Conservation (phyloP, 64 coral and sea anemone genomes). For the Dendronephthya gigantea region DNA sequence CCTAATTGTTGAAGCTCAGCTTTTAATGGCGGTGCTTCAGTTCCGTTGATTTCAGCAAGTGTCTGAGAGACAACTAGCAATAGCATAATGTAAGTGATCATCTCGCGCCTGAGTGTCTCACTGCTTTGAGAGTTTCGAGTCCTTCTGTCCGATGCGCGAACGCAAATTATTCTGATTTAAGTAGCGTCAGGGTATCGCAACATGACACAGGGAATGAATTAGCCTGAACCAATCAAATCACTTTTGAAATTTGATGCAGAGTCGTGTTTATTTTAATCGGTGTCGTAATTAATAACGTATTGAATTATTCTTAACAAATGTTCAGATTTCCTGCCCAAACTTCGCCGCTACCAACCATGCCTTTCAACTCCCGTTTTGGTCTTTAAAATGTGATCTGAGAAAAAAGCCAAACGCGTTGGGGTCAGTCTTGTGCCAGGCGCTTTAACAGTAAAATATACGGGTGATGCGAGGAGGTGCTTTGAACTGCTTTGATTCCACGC, state of each 20-base stretch:
- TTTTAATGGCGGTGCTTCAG: background rate
- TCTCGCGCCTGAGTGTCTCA: background rate
- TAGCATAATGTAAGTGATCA: background rate
- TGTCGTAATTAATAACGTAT: no score
- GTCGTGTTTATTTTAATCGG: no score
- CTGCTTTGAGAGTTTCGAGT: background rate
- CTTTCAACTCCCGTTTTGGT: no score
- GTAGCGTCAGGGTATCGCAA: background rate
- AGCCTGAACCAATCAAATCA: background rate
- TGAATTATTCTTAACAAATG: no score
- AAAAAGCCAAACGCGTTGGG: no score
- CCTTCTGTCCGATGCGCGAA: background rate
- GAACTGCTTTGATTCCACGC: no score
- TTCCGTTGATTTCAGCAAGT: background rate
- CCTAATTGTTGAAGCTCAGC: background rate
- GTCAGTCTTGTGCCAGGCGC: no score
- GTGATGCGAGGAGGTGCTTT: no score
- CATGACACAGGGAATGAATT: background rate
- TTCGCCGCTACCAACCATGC: no score
- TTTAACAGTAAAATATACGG: no score
- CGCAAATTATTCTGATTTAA: background rate
- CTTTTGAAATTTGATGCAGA: background rate
- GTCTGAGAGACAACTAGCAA: background rate
- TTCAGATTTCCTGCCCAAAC: no score
- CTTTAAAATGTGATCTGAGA: no score